Conservation (phyloP, 2,888 invertebrate genomes). For the Neoaliturus tenellus region DNA sequence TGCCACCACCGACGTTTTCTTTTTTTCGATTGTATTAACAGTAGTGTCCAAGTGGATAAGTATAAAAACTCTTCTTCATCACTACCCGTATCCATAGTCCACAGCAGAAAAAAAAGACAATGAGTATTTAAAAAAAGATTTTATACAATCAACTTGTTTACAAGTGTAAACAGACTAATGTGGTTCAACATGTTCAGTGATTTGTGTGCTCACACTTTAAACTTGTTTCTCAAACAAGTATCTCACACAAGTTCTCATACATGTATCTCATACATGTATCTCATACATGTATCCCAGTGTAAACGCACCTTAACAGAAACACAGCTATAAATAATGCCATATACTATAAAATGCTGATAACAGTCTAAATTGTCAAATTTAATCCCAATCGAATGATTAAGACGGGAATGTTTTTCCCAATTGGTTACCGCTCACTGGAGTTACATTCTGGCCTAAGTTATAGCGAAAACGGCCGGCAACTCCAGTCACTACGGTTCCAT, state of each 20-base stretch:
- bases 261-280: neutral
- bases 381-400: too few relatives aligned
- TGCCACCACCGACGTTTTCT: conserved; percentile 45
- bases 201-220: conserved; percentile 25
- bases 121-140: conserved; percentile 3
- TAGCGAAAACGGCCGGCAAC: too few relatives aligned
- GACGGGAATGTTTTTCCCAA: too few relatives aligned
- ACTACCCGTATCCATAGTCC: conserved; percentile 2
- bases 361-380: too few relatives aligned
- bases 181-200: neutral
- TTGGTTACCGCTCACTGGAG: too few relatives aligned
- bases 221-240: conserved; percentile 31
- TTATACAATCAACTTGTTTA: conserved; percentile 1
- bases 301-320: too few relatives aligned
- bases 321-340: too few relatives aligned
- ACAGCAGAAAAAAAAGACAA: conserved; percentile 6
- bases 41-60: conserved; percentile 38
- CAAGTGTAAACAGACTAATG: conserved; percentile 18
- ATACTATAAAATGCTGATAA: too few relatives aligned
- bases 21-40: conserved; percentile 44
- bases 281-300: too few relatives aligned
- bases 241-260: conserved; percentile 30
- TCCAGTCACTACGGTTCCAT: too few relatives aligned
- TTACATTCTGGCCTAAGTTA: too few relatives aligned
- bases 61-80: conserved; percentile 39